Base-by-base conservation (phyloP, 2,797 vertebrate genomes). In the Clarias laeviceps region DNA sequence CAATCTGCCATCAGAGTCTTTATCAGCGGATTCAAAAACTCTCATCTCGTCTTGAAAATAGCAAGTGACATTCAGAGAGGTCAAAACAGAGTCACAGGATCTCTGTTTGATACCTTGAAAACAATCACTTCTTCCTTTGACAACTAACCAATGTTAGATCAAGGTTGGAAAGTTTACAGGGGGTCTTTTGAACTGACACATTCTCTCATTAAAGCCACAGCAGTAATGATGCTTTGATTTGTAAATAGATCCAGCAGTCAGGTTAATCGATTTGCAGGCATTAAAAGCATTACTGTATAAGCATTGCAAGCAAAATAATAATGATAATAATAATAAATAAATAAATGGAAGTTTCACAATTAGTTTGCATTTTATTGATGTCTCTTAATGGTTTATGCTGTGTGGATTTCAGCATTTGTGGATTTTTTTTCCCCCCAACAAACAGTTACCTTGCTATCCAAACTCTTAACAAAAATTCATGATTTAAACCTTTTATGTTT, bases 41-140 rank as follows among this genome's bases (percentile, higher is more conserved):
- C 11, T 20, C 20, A 37, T 65, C 78, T 76, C 45, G 6, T 22
- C 66, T 83, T 68, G 65, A 73, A 87, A 89, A 86, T 82, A 87
- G 73, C 86, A 80, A 59, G 22, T 87, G 87, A 82, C 86, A 89
- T 88, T 90, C 88, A 84, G 56, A 79, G 59, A 84, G 83, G 88
- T 90, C 89, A 87, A 79, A 83, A 69, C 78, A 76, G 62, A 80
- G 66, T 62, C 76, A 65, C 84, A 37, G 61, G 77, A 78, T 78
- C 56, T 79, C 59, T 62, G 77, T 24, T 20, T 78, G 76, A 61
- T 78, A 78, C 29, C 59, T 17, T 34, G 32, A 62, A 80, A 80
- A 34, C 54, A 80, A 45, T 64, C 34, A 9, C n/a, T 64, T 80
- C 37, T 45, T 14, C 29, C 56, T n/a, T 11, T 61, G 77, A 27